Evolutionary conservation across 2,888 invertebrate species (phyloP).

Genomic region (Diarsia dahlii): DNA sequence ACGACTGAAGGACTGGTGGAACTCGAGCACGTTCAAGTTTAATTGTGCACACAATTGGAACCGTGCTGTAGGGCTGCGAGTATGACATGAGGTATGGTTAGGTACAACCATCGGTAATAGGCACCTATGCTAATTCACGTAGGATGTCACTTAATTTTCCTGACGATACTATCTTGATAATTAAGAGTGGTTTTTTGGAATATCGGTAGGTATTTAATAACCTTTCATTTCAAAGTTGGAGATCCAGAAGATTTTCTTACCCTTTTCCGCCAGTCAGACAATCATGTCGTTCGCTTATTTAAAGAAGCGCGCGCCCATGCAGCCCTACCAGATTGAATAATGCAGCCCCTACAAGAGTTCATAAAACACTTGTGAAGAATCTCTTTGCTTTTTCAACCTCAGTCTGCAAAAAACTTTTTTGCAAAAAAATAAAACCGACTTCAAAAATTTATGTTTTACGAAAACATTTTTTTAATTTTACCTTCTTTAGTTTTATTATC

Average conservation of each 20-base stretch:
- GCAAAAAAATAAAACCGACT: no score
- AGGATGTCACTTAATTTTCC: neutral
- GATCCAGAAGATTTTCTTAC: neutral
- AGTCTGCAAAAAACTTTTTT: neutral
- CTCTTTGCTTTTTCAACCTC: neutral
- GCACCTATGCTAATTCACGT: neutral
- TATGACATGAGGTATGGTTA: neutral
- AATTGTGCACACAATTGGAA: slow-evolving; percentile 44
- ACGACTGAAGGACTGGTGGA: slow-evolving; percentile 64
- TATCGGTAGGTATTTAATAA: neutral
- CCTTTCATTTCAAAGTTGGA: neutral
- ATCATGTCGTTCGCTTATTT: no score
- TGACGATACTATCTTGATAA: neutral
- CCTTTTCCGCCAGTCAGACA: neutral
- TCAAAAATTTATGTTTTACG: no score
- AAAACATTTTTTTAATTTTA: no score
- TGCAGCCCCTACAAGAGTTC: neutral
- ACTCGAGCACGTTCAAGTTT: slow-evolving; percentile 42
- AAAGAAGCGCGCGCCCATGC: no score
- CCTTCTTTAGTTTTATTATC: no score
- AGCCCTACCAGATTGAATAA: neutral
- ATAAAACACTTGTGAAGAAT: neutral
- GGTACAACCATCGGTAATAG: neutral
- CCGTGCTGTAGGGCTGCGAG: slow-evolving; percentile 41
- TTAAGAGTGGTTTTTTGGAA: neutral